A percentile compares a stretch with the other conserved stretches of the same genome.
Conservation (phyloP, 1,140 invertebrate species). For the Charaxes varanes region DNA sequence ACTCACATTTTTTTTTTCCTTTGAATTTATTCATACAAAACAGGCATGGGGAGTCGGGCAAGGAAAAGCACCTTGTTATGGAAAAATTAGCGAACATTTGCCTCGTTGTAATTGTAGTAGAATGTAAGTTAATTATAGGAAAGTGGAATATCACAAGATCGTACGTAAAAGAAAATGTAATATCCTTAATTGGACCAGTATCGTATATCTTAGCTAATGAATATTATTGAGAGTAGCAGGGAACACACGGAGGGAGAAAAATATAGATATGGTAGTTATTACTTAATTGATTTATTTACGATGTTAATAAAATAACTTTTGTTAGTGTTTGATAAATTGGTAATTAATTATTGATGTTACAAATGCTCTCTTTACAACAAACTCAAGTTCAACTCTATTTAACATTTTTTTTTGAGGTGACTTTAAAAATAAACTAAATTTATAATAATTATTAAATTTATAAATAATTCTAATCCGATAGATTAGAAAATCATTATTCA, state of each 20-base stretch:
- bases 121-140: conserved; percentile 6
- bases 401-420: too few species aligned
- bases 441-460: too few species aligned
- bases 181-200: conserved; percentile 22
- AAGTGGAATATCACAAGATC: conserved; percentile 7
- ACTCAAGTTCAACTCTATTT: too few species aligned
- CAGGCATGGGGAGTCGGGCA: too few species aligned
- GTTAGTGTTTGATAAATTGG: neutral
- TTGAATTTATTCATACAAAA: neutral
- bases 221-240: conserved; percentile 21
- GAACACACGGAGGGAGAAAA: conserved; percentile 5
- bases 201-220: conserved; percentile 25
- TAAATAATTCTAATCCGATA: too few species aligned
- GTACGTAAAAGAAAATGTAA: conserved; percentile 23
- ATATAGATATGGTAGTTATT: conserved; percentile 12
- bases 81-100: neutral
- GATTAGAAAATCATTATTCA: too few species aligned
- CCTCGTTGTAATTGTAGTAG: neutral
- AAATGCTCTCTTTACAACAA: too few species aligned
- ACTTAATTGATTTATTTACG: neutral
- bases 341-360: neutral
- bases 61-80: too few species aligned
- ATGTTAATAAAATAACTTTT: too few species aligned
- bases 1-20: conserved; percentile 4
- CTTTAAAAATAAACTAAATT: too few species aligned